A percentile compares a stretch with the other conserved stretches of the same genome.
phyloP scores from a whole-genome alignment of 2,888 invertebrate genomes.

The Eupithecia exiguata region DNA sequence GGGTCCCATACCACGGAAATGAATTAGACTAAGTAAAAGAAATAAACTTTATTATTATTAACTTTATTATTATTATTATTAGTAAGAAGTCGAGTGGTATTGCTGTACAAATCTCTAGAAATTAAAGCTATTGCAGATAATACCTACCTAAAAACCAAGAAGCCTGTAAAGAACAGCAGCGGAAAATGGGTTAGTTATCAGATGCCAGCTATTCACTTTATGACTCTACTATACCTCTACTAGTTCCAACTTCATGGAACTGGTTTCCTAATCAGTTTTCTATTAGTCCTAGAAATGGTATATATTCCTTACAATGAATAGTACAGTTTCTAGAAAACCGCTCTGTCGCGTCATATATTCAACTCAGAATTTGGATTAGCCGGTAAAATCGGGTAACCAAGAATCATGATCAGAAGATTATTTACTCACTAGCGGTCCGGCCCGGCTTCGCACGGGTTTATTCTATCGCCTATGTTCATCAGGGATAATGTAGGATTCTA shows the following conservation, averaged over 20 bases:
- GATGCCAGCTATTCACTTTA: conserved; percentile 12
- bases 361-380: background rate
- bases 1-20: too few species aligned
- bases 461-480: too few species aligned
- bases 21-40: too few species aligned
- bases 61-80: too few species aligned
- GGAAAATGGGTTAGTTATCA: conserved; percentile 1
- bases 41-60: too few species aligned
- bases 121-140: conserved; percentile 1
- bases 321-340: conserved; percentile 14
- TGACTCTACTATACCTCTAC: background rate
- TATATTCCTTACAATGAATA: conserved; percentile 8
- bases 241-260: background rate
- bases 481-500: too few species aligned
- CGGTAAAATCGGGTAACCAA: background rate
- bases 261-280: conserved; percentile 10
- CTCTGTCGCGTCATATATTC: conserved; percentile 4
- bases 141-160: background rate
- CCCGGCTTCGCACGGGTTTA: too few species aligned
- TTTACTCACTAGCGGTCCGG: too few species aligned
- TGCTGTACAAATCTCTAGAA: background rate
- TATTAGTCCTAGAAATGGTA: conserved; percentile 10
- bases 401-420: background rate
- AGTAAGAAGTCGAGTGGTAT: background rate
- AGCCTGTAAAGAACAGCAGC: background rate